Evolutionary conservation across 2,113 vertebrate species (phyloP), one percentile per base, ranked within the genome.

Genomic region (Heterotis niloticus): DNA sequence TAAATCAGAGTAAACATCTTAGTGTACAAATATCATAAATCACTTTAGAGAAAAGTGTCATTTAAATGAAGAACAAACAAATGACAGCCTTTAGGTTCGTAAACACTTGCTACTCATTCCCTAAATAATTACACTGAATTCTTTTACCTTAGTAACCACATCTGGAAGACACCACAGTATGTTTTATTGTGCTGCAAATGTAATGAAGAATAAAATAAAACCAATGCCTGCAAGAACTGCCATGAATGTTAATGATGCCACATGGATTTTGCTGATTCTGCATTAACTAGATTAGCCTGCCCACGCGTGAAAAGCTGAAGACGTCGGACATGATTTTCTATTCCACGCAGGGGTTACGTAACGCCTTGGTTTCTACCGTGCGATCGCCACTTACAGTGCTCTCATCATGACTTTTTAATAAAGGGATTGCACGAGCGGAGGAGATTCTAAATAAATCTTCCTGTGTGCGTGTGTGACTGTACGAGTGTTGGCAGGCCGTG

Each of bases 261-360:
- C 18, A 11, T 65, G 23, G 3, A 23, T 65, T 65, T 65, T 4
- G 64, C 18, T 5, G n/a, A 23, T n/a, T 11, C 59, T 56, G 11
- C 79, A 82, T 86, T 91, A 89, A 90, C 89, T 90, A 81, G 83
- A 85, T 83, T 80, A 76, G 79, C 85, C 85, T 84, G 85, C 88
- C 85, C 86, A 88, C 87, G 87, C 86, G 83, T 85, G 78, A 89
- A 86, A 87, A 85, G 79, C 86, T 83, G 76, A 84, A 88, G 85
- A 81, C 14, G 51, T 77, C 82, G 86, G 82, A 82, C 83, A 79
- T 77, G 78, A 86, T 92, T 91, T 87, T 83, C 81, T 87, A 88
- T 90, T 91, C 84, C 83, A 82, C 88, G 88, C 85, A 82, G 82
- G 86, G 1, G 67, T 93, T 92, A 89, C 81, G 72, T 91, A 92